These are phyloP conservation scores for Drosophila melanosoma DNA, from an alignment of 2,888 invertebrate species.

Conservation along the genomic window DNA sequence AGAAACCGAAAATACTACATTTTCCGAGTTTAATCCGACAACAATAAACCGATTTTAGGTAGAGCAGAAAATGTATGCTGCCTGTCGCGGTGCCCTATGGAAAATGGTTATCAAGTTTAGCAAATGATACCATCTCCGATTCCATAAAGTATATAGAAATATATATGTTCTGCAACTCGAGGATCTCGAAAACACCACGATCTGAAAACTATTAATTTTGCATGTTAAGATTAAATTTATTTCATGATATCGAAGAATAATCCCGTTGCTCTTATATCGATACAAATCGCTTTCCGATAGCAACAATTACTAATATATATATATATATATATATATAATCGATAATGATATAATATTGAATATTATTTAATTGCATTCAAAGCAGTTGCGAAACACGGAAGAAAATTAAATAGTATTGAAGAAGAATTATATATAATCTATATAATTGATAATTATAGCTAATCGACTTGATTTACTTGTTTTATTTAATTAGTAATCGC, in stretches of 20 bases:
- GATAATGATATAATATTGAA: background rate
- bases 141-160: background rate
- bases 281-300: background rate
- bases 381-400: background rate
- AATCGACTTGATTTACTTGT: background rate
- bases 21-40: background rate
- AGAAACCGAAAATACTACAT: background rate
- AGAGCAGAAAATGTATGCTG: no score
- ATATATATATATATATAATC: background rate
- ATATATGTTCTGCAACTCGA: background rate
- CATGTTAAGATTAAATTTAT: background rate
- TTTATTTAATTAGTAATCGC: background rate
- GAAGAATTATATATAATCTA: background rate
- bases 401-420: background rate
- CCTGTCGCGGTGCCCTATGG: no score
- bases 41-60: background rate
- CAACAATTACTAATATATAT: background rate
- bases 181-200: no score
- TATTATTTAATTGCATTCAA: background rate
- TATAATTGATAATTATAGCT: background rate
- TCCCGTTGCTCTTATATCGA: background rate
- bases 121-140: background rate
- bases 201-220: background rate
- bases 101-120: no score
- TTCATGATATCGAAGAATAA: background rate